A percentile compares a stretch with the other conserved stretches of the same genome.
These are phyloP conservation scores for Neoarius graeffei DNA, from an alignment of 2,113 vertebrate species.

Conservation along the genomic window DNA sequence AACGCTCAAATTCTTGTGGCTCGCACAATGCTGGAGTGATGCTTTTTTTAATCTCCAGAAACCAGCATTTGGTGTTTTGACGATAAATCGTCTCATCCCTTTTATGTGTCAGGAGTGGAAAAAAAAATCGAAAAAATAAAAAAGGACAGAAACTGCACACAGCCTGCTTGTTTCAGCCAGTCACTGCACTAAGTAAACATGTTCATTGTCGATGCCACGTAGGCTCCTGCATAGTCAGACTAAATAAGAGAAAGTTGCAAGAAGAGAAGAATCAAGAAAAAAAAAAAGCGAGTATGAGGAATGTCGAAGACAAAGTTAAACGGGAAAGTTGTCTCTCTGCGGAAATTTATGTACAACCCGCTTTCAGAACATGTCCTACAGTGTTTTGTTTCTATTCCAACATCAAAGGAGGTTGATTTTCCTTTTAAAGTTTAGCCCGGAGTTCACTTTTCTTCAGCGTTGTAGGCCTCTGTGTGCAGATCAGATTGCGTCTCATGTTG, in stretches of 20 bases:
- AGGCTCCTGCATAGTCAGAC: neutral
- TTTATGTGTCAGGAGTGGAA: conserved; percentile 25
- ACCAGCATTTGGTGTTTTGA: conserved; percentile 46
- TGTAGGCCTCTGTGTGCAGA: conserved; percentile 47
- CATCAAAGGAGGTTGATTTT: conserved; percentile 51
- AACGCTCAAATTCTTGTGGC: conserved; percentile 67
- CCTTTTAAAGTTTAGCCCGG: conserved; percentile 54
- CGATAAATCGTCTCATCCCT: conserved; percentile 28
- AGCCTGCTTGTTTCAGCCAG: conserved; percentile 2
- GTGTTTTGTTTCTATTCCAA: conserved; percentile 52
- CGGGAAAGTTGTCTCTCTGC: conserved; percentile 21
- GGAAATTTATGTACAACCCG: conserved; percentile 41
- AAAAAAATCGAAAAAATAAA: neutral
- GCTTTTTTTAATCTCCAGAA: conserved; percentile 43
- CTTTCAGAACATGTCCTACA: conserved; percentile 51
- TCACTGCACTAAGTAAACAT: neutral
- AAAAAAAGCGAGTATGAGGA: conserved; percentile 9
- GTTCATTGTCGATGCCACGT: conserved; percentile 26
- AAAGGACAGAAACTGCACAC: neutral
- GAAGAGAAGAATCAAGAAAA: neutral
- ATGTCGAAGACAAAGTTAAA: conserved; percentile 28
- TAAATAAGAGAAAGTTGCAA: neutral
- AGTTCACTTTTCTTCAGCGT: conserved; percentile 47
- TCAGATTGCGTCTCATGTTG: conserved; percentile 56
- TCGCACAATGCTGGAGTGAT: conserved; percentile 53